Base-by-base conservation (phyloP, 2,888 invertebrate genomes). In the Sisyra terminalis region DNA sequence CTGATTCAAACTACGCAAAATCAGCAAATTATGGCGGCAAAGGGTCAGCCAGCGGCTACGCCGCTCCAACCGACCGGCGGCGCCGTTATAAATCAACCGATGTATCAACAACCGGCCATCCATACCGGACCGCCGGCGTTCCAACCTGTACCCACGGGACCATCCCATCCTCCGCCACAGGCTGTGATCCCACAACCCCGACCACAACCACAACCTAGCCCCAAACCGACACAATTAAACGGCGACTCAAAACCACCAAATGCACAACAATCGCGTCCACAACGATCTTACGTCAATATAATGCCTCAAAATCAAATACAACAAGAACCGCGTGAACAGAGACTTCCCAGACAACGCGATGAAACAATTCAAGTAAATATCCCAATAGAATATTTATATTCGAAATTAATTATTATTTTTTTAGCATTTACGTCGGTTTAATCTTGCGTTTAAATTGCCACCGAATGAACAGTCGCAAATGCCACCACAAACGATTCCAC, bases 401-500 rank as follows among this genome's bases (percentile, higher is more conserved):
- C n/a, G n/a, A 32, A 31, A 24, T 2, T 18, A 10, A 39, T 2
- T 42, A 17, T 17, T 8, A 16, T 43, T 29, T 9, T 29, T 11
- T 1, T 57, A 72, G 61, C 84, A 86, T 45, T 59, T 88, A 43
- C 75, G 84, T 49, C 80, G 82, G 55, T 89, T 89, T 59, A 73
- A 79, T 1, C 71, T 78, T 52, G 85, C 87, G 50, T 88, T 87
- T 61, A 82, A 85, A 61, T 56, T 88, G 56, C 64, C 66, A 1
- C 65, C 69, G 3, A 44, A 46, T n/a, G 47, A 49, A 31, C 51
- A 46, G 37, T 53, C 51, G 31, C 56, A 44, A 41, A 50, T 46
- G 30, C 53, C 52, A 29, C 53, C 49, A 48, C 56, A 51, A 42
- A 55, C 56, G 40, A 50, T 49, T 34, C 50, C 49, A 31, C 55